Evolutionary conservation across 1,140 invertebrate genomes (phyloP).

Genomic region (Himalopsyche phryganea): DNA sequence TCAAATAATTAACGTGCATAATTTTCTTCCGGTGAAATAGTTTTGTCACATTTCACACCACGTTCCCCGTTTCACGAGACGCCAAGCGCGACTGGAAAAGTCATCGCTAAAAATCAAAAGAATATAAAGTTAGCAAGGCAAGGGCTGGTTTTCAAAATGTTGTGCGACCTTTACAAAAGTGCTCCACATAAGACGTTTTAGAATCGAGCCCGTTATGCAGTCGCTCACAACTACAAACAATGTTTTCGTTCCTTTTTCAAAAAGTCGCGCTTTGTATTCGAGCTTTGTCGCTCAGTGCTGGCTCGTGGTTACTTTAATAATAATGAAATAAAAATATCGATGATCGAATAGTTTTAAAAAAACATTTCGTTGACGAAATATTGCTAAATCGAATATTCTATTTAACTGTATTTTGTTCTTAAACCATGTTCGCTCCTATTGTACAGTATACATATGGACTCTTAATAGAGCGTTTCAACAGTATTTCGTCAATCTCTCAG

Average conservation of each 20-base stretch:
- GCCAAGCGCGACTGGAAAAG: constrained; percentile 19
- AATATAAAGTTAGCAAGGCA: constrained; percentile 8
- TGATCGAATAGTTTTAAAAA: no score
- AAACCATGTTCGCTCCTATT: no score
- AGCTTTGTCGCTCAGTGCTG: constrained; percentile 6
- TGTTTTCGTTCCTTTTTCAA: constrained; percentile 27
- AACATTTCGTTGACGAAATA: no score
- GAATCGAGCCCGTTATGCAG: background rate
- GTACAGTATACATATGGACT: no score
- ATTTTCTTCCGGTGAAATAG: no score
- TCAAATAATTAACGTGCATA: no score
- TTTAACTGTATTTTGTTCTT: no score
- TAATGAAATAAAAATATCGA: no score
- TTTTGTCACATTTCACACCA: no score
- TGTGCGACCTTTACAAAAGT: background rate
- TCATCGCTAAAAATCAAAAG: constrained; percentile 29
- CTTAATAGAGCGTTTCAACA: no score
- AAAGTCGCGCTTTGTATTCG: constrained; percentile 21
- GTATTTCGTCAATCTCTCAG: no score
- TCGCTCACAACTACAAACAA: constrained; percentile 22
- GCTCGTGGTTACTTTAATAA: background rate
- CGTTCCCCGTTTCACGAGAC: constrained; percentile 5
- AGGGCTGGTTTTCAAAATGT: background rate
- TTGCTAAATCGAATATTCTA: no score
- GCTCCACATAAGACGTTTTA: background rate